phyloP scores from a whole-genome alignment of 1,140 invertebrate genomes.

The Alviniconcha marisindica region DNA sequence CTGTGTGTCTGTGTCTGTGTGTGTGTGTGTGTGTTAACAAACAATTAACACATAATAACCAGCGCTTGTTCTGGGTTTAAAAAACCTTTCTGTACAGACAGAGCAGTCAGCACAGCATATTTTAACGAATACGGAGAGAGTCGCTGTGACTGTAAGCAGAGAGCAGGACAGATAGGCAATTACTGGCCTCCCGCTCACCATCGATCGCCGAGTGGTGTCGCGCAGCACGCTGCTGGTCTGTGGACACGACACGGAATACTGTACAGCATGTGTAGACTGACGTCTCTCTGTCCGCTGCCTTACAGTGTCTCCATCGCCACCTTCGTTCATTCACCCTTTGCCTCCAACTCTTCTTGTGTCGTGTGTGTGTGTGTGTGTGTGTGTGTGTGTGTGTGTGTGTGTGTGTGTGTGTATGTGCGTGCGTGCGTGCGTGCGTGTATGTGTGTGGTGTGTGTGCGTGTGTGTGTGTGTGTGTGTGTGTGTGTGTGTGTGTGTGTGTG shows the following conservation, averaged over 20 bases:
- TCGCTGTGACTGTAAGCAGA: too few relatives aligned
- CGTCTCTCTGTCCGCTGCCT: not conserved
- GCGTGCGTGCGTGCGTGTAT: not conserved
- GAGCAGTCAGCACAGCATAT: too few relatives aligned
- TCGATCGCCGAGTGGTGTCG: not conserved
- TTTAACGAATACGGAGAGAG: too few relatives aligned
- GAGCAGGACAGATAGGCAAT: too few relatives aligned
- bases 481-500: not conserved
- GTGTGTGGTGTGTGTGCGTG: constrained; percentile 12
- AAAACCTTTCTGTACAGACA: too few relatives aligned
- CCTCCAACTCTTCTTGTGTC: not conserved
- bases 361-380: not conserved
- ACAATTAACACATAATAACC: too few relatives aligned
- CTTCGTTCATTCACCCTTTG: too few relatives aligned
- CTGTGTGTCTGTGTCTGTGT: too few relatives aligned
- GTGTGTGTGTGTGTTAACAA: too few relatives aligned
- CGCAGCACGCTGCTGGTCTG: not conserved
- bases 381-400: not conserved
- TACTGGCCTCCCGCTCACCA: too few relatives aligned
- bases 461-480: constrained; percentile 24
- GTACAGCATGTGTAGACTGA: not conserved
- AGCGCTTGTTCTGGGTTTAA: too few relatives aligned
- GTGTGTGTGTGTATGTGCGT: not conserved
- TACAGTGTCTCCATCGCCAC: too few relatives aligned
- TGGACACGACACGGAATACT: not conserved